Base-by-base conservation (phyloP, 2,888 invertebrate genomes). In the Dorcus parallelipipedus region DNA sequence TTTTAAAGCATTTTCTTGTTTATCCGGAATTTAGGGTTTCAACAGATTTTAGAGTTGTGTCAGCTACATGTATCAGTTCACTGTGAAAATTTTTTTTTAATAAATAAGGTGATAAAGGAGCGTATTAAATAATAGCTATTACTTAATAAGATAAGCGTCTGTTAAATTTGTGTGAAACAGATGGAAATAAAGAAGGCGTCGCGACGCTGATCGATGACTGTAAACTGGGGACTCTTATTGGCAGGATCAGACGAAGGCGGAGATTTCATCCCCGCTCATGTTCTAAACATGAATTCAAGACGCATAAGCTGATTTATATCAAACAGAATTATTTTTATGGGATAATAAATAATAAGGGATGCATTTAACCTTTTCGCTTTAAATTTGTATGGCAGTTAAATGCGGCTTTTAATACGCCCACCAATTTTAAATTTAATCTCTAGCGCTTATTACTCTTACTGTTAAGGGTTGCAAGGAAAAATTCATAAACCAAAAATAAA, bases 201-300 rank as follows among this genome's bases (percentile, higher is more conserved):
- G 61, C 64, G 61, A 59, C 61, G 65, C 52, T 64, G 64, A 65
- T 65, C 65, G 62, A 65, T 65, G 62, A 56, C 54, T 60, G 56
- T 57, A 50, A 51, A 58, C 60, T 58, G 58, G 54, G 55, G 52
- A 55, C 59, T 55, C 56, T 61, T 60, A 65, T 65, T 65, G 65
- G 65, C 59, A 45, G 45, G 23, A 20, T 10, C 45, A 23, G 17
- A 45, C 45, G 45, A 45, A 23, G 45, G 45, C 45, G 45, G 45
- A 45, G 45, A 9, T 49, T 52, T 49, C 58, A 52, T 52, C 51
- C 52, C 52, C 33, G 45, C 57, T 52, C 52, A 43, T 23, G 42
- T 42, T 42, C 10, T 14, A 42, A 42, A 42, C 42, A 14, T 14
- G 42, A 42, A 42, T 17, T 10, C 42, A 14, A 45, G 9, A 45